Evolutionary conservation across 1,140 invertebrate genomes (phyloP).

Genomic region (Parapsyche elsis): DNA sequence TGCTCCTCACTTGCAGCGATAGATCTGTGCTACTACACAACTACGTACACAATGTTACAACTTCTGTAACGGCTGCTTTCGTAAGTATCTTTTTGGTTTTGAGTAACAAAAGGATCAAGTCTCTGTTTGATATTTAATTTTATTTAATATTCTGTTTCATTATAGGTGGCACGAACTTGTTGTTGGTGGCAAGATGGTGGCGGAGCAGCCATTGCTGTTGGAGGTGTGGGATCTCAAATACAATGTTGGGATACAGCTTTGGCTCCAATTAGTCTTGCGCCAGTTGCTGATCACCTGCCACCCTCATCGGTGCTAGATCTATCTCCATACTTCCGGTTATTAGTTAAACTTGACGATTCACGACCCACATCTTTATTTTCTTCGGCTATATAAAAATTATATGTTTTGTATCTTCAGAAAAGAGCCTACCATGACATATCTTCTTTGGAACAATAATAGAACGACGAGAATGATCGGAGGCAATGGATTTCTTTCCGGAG

Average conservation of each 20-base stretch:
- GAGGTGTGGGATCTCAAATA: conserved; percentile 45
- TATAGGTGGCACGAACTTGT: conserved; percentile 48
- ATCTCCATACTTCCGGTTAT: conserved; percentile 48
- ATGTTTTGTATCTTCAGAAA: conserved; percentile 42
- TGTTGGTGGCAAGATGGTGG: conserved; percentile 49
- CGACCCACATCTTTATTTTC: no score
- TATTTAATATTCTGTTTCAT: background rate
- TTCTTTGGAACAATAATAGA: conserved; percentile 45
- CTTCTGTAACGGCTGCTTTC: conserved; percentile 51
- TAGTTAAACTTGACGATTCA: conserved; percentile 5
- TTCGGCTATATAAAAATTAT: background rate
- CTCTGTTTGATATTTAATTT: background rate
- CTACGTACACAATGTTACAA: conserved; percentile 48
- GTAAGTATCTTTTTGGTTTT: conserved; percentile 35
- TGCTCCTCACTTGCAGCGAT: conserved; percentile 62
- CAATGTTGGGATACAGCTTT: conserved; percentile 54
- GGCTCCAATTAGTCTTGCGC: conserved; percentile 43
- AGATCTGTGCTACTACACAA: conserved; percentile 57
- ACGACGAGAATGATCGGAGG: background rate
- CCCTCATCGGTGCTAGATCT: conserved; percentile 49
- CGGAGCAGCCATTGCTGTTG: conserved; percentile 42
- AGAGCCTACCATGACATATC: conserved; percentile 48
- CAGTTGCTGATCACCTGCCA: conserved; percentile 46
- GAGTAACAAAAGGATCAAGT: background rate
- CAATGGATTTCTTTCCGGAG: conserved; percentile 39